phyloP scores from a whole-genome alignment of 2,797 vertebrate genomes.

The Urophycis tenuis region DNA sequence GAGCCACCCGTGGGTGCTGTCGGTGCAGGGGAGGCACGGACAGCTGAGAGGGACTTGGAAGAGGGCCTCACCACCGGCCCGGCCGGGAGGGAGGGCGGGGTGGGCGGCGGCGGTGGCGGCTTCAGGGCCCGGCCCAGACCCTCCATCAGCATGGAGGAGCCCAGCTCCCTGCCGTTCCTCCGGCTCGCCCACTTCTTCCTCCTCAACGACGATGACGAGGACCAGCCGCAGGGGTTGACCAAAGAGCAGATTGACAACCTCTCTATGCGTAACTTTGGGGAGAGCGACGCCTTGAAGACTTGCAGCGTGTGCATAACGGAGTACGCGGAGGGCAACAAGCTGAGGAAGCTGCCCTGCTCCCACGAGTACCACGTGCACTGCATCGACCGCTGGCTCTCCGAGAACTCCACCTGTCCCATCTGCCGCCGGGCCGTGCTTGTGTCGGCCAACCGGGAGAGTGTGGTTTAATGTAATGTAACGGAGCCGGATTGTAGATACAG shows the following conservation, averaged over 20 bases:
- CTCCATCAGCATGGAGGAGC: constrained; percentile 87
- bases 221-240: constrained; percentile 97
- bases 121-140: constrained; percentile 74
- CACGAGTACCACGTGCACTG: constrained; percentile 99
- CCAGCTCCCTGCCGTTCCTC: constrained; percentile 90
- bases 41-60: constrained; percentile 78
- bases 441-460: constrained; percentile 87
- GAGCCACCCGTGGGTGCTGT: constrained; percentile 50
- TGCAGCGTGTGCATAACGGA: constrained; percentile 98
- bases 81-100: constrained; percentile 67
- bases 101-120: constrained; percentile 30
- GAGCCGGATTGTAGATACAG: neutral
- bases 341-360: constrained; percentile 94
- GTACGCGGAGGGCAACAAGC: constrained; percentile 97
- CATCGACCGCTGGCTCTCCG: constrained; percentile 97
- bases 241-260: constrained; percentile 99
- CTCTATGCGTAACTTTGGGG: constrained; percentile 94
- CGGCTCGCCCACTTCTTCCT: constrained; percentile 97
- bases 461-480: constrained; percentile 71
- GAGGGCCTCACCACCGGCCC: constrained; percentile 65
- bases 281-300: constrained; percentile 96
- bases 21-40: constrained; percentile 67
- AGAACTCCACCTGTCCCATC: constrained; percentile 98
- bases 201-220: constrained; percentile 94
- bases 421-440: constrained; percentile 95